Conservation (phyloP, 2,113 vertebrate species). For the Monopterus albus region DNA sequence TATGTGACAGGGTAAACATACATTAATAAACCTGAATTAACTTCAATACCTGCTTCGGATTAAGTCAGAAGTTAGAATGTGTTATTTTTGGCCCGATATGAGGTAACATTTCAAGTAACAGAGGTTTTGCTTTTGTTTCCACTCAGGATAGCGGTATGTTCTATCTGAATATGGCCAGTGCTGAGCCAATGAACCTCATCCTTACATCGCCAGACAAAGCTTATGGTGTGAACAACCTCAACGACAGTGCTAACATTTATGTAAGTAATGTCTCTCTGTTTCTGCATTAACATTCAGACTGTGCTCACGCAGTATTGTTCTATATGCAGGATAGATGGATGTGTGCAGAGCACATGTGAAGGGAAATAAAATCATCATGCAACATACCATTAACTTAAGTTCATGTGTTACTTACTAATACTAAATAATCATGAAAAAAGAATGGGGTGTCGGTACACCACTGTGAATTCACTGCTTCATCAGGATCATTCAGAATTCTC, state of each 20-base stretch:
- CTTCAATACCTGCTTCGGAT: not conserved
- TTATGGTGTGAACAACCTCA: accelerated
- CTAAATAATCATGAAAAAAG: constrained; percentile 19
- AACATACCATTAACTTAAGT: too few species aligned
- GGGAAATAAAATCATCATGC: not conserved
- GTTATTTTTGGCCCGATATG: not conserved
- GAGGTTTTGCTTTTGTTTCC: not conserved
- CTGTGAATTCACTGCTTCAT: constrained; percentile 3
- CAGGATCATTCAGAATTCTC: constrained; percentile 19
- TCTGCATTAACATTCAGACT: not conserved
- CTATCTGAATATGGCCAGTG: constrained; percentile 16
- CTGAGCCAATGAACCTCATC: constrained; percentile 67
- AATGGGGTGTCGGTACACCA: not conserved
- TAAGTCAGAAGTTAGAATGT: not conserved
- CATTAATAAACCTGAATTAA: not conserved
- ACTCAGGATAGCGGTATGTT: not conserved
- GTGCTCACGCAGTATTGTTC: not conserved
- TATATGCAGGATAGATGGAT: not conserved
- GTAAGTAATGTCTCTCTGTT: constrained; percentile 61
- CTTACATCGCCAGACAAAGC: constrained; percentile 1
- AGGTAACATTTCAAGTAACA: not conserved
- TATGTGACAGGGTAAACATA: not conserved
- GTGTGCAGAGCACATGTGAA: not conserved
- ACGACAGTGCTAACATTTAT: constrained; percentile 32
- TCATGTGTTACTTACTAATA: too few species aligned